Conservation (phyloP, 1,140 invertebrate species). For the Drosophila pseudoobscura region DNA sequence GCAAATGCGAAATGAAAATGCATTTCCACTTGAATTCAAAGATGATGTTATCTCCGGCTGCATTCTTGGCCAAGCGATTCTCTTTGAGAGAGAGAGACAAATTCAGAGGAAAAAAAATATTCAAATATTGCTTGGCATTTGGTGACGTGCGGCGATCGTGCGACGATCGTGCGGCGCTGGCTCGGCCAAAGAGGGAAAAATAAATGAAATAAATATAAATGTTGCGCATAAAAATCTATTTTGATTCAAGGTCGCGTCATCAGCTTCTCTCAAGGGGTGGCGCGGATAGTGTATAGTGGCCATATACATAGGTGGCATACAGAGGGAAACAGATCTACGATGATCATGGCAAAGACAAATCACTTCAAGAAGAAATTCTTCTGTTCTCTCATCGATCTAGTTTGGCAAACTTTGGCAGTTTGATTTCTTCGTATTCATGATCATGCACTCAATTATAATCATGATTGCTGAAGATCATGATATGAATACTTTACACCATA, state of each 20-base stretch:
- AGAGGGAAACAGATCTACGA: neutral
- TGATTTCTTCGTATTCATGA: no score
- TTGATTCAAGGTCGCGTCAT: constrained; percentile 75
- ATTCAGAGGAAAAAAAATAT: constrained; percentile 44
- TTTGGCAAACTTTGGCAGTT: no score
- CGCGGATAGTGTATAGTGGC: constrained; percentile 3
- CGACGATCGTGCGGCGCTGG: constrained; percentile 11
- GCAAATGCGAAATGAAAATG: constrained; percentile 27
- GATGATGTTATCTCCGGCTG: constrained; percentile 34
- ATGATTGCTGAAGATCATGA: no score
- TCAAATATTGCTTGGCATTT: constrained; percentile 27
- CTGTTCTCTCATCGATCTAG: no score
- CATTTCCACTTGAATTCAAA: constrained; percentile 47
- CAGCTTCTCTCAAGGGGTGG: constrained; percentile 47
- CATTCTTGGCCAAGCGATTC: constrained; percentile 7
- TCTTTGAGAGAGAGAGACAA: neutral
- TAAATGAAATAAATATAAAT: constrained; percentile 39
- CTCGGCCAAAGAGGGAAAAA: constrained; percentile 6
- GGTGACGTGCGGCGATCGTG: constrained; percentile 51
- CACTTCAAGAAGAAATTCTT: no score
- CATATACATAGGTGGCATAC: no score
- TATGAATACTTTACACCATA: no score
- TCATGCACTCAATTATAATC: no score
- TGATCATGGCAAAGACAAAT: no score
- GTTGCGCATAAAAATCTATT: constrained; percentile 74